Conservation (phyloP, 2,113 vertebrate genomes). For the Verasper variegatus region DNA sequence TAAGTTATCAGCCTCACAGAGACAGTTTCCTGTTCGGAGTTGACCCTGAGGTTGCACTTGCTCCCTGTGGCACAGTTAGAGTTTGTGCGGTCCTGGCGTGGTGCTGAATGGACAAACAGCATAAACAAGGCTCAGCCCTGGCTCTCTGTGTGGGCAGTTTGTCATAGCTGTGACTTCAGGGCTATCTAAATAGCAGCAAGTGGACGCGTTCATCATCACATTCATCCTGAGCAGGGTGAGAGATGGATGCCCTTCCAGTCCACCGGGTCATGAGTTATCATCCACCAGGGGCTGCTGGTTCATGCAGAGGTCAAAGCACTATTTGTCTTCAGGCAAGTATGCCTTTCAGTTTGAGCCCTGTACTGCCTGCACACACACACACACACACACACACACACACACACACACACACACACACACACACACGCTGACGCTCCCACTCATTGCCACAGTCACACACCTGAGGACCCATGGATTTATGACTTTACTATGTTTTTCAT, state of each 20-base stretch:
- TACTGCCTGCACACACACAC: constrained; percentile 15
- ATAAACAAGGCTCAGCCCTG: constrained; percentile 59
- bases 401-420: constrained; percentile 26
- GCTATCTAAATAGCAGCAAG: constrained; percentile 77
- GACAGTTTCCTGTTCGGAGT: constrained; percentile 11
- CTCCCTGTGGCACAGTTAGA: constrained; percentile 50
- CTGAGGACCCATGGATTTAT: constrained; percentile 13
- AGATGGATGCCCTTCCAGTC: constrained; percentile 64
- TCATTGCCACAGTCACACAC: constrained; percentile 17
- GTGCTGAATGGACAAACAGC: constrained; percentile 46
- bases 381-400: constrained; percentile 25
- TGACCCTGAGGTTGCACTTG: constrained; percentile 49
- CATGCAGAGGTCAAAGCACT: constrained; percentile 69
- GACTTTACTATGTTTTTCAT: constrained; percentile 4
- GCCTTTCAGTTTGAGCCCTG: constrained; percentile 34
- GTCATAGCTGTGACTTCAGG: constrained; percentile 76
- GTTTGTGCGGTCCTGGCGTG: constrained; percentile 34
- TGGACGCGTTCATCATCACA: constrained; percentile 67
- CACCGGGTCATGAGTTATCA: constrained; percentile 76
- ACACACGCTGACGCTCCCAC: constrained; percentile 18
- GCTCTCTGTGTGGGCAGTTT: constrained; percentile 65
- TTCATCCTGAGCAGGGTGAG: constrained; percentile 69
- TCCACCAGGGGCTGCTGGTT: constrained; percentile 65
- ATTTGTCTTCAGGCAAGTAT: constrained; percentile 66
- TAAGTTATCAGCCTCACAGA: constrained; percentile 17